Conservation (phyloP, 2,797 vertebrate genomes). For the Mastacembelus armatus region DNA sequence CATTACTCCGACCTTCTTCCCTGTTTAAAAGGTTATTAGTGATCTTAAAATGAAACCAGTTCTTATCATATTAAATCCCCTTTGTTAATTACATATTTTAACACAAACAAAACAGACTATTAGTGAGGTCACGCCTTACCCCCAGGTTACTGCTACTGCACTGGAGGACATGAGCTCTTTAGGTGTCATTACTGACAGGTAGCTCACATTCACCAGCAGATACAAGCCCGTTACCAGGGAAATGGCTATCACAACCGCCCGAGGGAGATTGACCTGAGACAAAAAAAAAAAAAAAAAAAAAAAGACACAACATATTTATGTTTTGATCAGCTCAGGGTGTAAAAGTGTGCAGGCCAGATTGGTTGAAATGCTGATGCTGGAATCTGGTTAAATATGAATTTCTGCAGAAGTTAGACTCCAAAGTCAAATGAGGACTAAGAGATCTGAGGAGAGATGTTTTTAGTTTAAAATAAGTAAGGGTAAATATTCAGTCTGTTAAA, state of each 20-base stretch:
- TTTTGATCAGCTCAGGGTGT: not conserved
- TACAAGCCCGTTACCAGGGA: constrained; percentile 90
- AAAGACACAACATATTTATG: not conserved
- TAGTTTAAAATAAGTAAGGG: no score
- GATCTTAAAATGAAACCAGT: not conserved
- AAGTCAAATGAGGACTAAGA: no score
- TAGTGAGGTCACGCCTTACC: constrained; percentile 81
- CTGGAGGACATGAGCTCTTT: constrained; percentile 87
- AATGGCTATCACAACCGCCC: constrained; percentile 89
- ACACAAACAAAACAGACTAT: no score
- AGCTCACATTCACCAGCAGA: constrained; percentile 91
- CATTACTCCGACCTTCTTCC: not conserved
- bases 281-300: not conserved
- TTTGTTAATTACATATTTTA: not conserved
- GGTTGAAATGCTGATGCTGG: not conserved
- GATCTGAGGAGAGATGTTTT: no score
- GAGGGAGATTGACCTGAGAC: constrained; percentile 88
- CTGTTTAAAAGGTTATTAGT: not conserved
- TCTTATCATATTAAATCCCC: not conserved
- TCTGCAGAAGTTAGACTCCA: no score
- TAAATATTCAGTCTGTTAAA: no score
- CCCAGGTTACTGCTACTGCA: constrained; percentile 91
- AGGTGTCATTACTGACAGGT: constrained; percentile 89
- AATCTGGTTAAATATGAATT: no score
- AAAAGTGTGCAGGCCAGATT: no score